A percentile compares a stretch with the other conserved stretches of the same genome.
phyloP scores from a whole-genome alignment of 2,113 vertebrate species.

The Oncorhynchus masou region DNA sequence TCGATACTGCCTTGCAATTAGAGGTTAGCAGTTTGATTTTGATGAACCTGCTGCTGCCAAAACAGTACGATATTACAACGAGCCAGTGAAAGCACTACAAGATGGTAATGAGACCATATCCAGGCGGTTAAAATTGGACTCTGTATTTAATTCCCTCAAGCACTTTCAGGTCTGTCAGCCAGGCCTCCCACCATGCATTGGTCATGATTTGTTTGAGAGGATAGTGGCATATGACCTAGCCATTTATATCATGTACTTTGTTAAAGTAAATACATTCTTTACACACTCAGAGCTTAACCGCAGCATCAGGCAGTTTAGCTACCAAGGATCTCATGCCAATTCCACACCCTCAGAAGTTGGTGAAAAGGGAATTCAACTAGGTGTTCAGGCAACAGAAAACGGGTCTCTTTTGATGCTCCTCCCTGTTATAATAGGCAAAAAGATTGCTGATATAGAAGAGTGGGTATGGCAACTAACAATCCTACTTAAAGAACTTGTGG shows the following conservation, averaged over 20 bases:
- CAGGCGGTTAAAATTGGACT: conserved; percentile 24
- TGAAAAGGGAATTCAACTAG: conserved; percentile 16
- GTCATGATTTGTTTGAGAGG: conserved; percentile 42
- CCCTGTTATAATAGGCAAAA: conserved; percentile 31
- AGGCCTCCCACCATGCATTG: conserved; percentile 30
- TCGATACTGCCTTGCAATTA: not conserved
- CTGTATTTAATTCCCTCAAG: conserved; percentile 22
- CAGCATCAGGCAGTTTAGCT: conserved; percentile 20
- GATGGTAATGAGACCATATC: not conserved
- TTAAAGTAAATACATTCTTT: conserved; percentile 27
- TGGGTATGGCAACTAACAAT: conserved; percentile 25
- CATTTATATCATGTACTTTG: conserved; percentile 26
- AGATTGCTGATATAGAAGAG: conserved; percentile 10
- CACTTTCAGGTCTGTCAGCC: conserved; percentile 40
- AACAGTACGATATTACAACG: conserved; percentile 34
- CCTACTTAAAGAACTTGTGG: conserved; percentile 26
- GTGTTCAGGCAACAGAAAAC: conserved; percentile 38
- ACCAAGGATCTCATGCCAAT: conserved; percentile 13
- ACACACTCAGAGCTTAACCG: conserved; percentile 30
- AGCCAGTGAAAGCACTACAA: conserved; percentile 13
- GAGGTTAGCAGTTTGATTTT: not conserved
- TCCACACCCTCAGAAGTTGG: conserved; percentile 6
- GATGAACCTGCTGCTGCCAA: not conserved
- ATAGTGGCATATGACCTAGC: conserved; percentile 34
- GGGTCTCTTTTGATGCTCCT: conserved; percentile 36